Conservation (phyloP, 2,888 invertebrate species). For the Scaptomyza caliginosa region DNA sequence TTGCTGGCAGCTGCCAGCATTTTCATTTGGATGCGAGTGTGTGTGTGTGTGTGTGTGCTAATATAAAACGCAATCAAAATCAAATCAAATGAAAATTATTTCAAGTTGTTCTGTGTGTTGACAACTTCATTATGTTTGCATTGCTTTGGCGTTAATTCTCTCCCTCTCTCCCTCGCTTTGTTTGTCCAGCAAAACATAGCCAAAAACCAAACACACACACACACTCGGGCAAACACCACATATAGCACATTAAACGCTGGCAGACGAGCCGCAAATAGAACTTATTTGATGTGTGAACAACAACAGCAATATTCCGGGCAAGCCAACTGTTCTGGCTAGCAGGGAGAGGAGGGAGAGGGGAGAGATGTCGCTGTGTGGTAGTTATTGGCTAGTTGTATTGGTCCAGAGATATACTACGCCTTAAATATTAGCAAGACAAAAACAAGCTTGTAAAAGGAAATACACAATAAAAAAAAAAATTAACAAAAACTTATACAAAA, state of each 20-base stretch:
- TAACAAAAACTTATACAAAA: too few relatives aligned
- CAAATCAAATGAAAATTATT: constrained; percentile 80
- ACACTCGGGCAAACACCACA: constrained; percentile 3
- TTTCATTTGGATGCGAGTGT: background rate
- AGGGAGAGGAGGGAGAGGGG: background rate
- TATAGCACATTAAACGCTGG: constrained; percentile 64
- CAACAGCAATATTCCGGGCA: constrained; percentile 4
- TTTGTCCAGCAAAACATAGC: constrained; percentile 61
- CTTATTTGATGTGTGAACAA: constrained; percentile 77
- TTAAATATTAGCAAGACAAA: constrained; percentile 20
- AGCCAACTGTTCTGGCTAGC: too few relatives aligned
- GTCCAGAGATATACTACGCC: background rate
- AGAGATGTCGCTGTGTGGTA: background rate
- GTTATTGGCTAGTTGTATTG: background rate
- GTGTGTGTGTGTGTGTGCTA: constrained; percentile 49
- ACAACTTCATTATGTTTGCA: constrained; percentile 79
- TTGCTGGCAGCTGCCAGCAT: background rate
- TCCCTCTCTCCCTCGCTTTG: constrained; percentile 8
- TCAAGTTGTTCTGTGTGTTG: constrained; percentile 71
- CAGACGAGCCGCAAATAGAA: constrained; percentile 67
- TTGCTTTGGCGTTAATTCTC: constrained; percentile 54
- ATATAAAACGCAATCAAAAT: constrained; percentile 77
- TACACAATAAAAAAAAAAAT: background rate
- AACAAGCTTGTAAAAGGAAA: constrained; percentile 2
- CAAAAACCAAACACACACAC: constrained; percentile 25